Percentiles rank a stretch among this genome's conserved stretches.
Evolutionary conservation across 2,113 vertebrate genomes (phyloP).

Genomic region (Trichomycterus rosablanca): DNA sequence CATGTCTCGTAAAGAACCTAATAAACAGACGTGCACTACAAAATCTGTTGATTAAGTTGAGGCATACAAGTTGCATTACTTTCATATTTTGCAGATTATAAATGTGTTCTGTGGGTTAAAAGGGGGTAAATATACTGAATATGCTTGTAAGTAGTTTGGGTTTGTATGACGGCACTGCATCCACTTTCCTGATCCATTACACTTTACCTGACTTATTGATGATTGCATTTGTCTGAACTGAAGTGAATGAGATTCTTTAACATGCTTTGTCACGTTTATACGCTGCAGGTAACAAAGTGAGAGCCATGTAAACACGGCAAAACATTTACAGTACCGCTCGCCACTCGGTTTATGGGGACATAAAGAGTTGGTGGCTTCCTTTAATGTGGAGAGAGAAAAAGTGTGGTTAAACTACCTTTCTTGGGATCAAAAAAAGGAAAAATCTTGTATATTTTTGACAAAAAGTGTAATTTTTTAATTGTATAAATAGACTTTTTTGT

Average conservation of each 20-base stretch:
- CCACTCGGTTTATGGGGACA: constrained; percentile 94
- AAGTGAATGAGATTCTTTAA: constrained; percentile 80
- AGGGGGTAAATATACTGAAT: too few relatives aligned
- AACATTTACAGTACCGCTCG: constrained; percentile 98
- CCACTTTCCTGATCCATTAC: constrained; percentile 36
- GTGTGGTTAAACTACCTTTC: too few relatives aligned
- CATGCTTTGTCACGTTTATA: constrained; percentile 99
- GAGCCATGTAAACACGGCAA: constrained; percentile 98
- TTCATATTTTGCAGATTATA: too few relatives aligned
- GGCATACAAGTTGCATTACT: too few relatives aligned
- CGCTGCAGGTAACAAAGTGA: constrained; percentile 99
- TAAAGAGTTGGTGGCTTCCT: constrained; percentile 80
- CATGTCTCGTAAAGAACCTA: too few relatives aligned
- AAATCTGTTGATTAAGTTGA: too few relatives aligned
- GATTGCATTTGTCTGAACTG: constrained; percentile 65
- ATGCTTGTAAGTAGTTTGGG: too few relatives aligned
- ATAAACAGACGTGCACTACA: too few relatives aligned
- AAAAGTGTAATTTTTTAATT: constrained; percentile 13
- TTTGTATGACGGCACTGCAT: too few relatives aligned
- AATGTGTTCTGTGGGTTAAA: too few relatives aligned
- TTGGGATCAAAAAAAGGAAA: constrained; percentile 35
- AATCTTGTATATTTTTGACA: constrained; percentile 15
- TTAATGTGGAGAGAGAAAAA: constrained; percentile 43
- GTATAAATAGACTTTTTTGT: constrained; percentile 38
- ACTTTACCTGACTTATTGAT: constrained; percentile 35